Percentiles rank a stretch among this genome's conserved stretches.
Evolutionary conservation across 2,888 invertebrate genomes (phyloP).

Genomic region (Octodonta nipae): DNA sequence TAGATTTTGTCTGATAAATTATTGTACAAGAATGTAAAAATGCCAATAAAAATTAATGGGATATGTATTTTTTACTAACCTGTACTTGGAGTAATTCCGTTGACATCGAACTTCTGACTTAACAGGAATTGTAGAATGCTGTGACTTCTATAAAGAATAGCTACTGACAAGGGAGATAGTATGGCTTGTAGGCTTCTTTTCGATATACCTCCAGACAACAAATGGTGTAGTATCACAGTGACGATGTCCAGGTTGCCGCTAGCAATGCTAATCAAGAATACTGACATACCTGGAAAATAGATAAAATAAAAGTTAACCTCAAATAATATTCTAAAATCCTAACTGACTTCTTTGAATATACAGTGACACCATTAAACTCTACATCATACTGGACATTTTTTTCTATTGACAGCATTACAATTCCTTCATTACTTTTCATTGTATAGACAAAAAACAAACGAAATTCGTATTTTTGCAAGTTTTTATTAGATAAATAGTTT

Average conservation of each 20-base stretch:
- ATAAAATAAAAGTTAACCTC: neutral
- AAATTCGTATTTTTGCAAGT: no score
- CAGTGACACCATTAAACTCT: no score
- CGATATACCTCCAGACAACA: slow-evolving; percentile 28
- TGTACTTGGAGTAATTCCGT: slow-evolving; percentile 18
- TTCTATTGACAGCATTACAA: no score
- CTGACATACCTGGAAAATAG: slow-evolving; percentile 24
- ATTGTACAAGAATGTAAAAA: no score
- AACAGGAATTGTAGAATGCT: slow-evolving; percentile 25
- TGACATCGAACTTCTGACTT: slow-evolving; percentile 23
- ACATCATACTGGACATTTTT: neutral
- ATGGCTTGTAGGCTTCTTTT: slow-evolving; percentile 25
- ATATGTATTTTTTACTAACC: no score
- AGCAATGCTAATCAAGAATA: slow-evolving; percentile 27
- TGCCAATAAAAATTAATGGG: no score
- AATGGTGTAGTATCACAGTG: slow-evolving; percentile 24
- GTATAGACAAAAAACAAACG: no score
- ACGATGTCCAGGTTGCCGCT: slow-evolving; percentile 27
- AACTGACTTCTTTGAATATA: neutral
- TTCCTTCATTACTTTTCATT: no score
- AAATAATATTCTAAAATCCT: neutral
- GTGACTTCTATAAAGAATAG: slow-evolving; percentile 25
- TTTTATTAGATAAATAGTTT: no score
- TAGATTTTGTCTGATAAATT: no score
- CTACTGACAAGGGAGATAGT: slow-evolving; percentile 27